Percentiles rank a stretch among this genome's conserved stretches.
phyloP scores from a whole-genome alignment of 2,113 vertebrate genomes.

The Ictalurus punctatus region DNA sequence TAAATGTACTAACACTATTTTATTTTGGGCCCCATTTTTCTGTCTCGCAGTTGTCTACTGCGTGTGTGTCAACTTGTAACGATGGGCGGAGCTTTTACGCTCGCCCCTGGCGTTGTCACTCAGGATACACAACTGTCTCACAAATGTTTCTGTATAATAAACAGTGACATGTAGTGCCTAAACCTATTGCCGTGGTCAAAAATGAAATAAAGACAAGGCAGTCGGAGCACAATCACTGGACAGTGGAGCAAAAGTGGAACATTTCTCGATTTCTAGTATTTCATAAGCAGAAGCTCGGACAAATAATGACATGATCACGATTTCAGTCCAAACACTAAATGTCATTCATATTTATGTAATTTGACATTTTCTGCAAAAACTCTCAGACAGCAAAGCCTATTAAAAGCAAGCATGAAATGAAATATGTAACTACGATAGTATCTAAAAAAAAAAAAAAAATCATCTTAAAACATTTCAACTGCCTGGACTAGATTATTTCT shows the following conservation, averaged over 20 bases:
- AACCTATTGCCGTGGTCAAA: background rate
- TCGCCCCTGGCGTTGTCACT: slow-evolving; percentile 28
- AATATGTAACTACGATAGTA: background rate
- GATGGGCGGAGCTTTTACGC: background rate
- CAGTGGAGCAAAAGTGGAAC: background rate
- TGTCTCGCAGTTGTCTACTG: background rate
- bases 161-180: slow-evolving; percentile 17
- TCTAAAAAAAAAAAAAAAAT: background rate
- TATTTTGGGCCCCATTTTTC: background rate
- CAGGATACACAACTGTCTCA: slow-evolving; percentile 19
- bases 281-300: background rate
- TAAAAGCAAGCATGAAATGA: slow-evolving; percentile 5
- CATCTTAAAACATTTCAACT: background rate
- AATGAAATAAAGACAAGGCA: background rate
- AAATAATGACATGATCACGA: background rate
- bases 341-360: background rate
- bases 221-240: background rate
- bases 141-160: slow-evolving; percentile 16
- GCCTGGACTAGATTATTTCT: background rate
- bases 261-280: background rate
- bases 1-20: background rate
- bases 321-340: slow-evolving; percentile 1
- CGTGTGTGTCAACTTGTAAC: background rate
- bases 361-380: background rate
- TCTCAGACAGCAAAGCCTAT: background rate